Evolutionary conservation across 1,140 invertebrate species (phyloP).

Genomic region (Rhyzopertha dominica): DNA sequence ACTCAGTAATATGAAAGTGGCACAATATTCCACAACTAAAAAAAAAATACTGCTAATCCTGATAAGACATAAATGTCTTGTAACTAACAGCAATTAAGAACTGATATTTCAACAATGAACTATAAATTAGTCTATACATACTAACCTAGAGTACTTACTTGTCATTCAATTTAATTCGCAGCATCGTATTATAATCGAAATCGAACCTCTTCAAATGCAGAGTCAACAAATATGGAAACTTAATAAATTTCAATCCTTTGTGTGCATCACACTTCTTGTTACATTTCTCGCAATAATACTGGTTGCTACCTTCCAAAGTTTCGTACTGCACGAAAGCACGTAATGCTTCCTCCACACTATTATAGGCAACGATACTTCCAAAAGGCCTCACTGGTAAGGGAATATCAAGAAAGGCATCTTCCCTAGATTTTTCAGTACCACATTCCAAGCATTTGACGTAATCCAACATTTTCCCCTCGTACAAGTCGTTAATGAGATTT

Average conservation of each 20-base stretch:
- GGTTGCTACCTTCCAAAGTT: constrained; percentile 79
- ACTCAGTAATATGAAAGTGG: too few species aligned
- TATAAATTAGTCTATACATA: too few species aligned
- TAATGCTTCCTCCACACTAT: constrained; percentile 81
- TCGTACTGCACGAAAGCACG: constrained; percentile 83
- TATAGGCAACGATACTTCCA: constrained; percentile 71
- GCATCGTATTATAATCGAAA: constrained; percentile 83
- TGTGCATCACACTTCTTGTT: constrained; percentile 87
- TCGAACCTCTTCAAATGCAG: constrained; percentile 88
- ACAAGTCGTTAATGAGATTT: constrained; percentile 70
- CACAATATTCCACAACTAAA: too few species aligned
- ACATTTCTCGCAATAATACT: constrained; percentile 87
- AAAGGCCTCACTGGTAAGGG: constrained; percentile 83
- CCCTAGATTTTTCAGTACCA: constrained; percentile 74
- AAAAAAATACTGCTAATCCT: too few species aligned
- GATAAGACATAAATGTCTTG: too few species aligned
- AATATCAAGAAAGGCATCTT: constrained; percentile 85
- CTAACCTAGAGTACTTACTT: constrained; percentile 55
- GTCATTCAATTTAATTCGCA: constrained; percentile 88
- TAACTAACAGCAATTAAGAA: too few species aligned
- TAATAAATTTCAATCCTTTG: constrained; percentile 84
- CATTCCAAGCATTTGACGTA: constrained; percentile 91
- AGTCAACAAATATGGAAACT: constrained; percentile 84
- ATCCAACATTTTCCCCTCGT: constrained; percentile 81
- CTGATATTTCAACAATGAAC: too few species aligned